Base-by-base conservation (phyloP, 2,888 invertebrate genomes). In the Chaetoderma sp. region DNA sequence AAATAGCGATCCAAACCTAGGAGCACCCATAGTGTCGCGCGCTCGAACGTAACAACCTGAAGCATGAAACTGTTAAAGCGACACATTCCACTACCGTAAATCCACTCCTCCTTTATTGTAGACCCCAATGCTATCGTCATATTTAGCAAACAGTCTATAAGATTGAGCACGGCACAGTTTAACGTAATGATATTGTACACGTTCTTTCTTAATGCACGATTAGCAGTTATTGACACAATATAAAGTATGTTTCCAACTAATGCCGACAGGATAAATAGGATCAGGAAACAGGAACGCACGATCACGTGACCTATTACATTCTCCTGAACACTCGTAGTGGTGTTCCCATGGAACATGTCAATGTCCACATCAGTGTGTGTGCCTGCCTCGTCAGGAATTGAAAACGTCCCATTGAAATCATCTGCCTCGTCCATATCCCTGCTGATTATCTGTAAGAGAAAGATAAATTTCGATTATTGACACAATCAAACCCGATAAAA, bases 91-190 rank as follows among this genome's bases (percentile, higher is more conserved):
- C 67, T 63, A 5, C 78, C 79, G 52, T 77, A 78, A 5, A 70
- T 72, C 81, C 81, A 82, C 25, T 71, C 68, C 18, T 69, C 70
- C 4, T 73, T 62, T 18, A 79, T 68, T 13, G 77, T 77, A 6
- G 78, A 72, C 3, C 78, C 76, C 21, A 83, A 67, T 1, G 81
- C 68, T 4, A 83, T 60, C 1, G 82, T 70, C 78, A 83, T 79
- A 63, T 81, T 82, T 25, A 77, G 61, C 8, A 78, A 32, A 63
- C 79, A 77, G 62, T 83, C 80, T 23, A 78, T 63, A 2, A 83
- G 65, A 49, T 82, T 81, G 8, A 76, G 68, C 0, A 77, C 68
- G 1, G 79, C 78, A 54, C 79, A 42, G 63, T 80, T 80, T 30
- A 79, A 66, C 1, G 80, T 68, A 32, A 79, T 68, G 18, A 80